These are phyloP conservation scores for Anguilla marmorata DNA, from an alignment of 2,797 vertebrate genomes.

Conservation along the genomic window DNA sequence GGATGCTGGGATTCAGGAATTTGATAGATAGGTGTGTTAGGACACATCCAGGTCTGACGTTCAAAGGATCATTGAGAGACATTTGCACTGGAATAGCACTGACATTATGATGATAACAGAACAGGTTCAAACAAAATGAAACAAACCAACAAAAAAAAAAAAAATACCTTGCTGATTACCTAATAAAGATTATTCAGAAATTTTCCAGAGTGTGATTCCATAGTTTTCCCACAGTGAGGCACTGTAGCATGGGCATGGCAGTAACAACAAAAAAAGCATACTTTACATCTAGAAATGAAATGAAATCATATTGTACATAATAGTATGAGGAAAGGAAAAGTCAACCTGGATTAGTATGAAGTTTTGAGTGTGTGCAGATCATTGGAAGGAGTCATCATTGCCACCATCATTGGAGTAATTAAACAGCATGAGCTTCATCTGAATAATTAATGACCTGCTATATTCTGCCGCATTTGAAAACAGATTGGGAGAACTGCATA, in stretches of 20 bases:
- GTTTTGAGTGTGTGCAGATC: slow-evolving; percentile 4
- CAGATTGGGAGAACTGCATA: background rate
- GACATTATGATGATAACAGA: background rate
- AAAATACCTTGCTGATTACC: background rate
- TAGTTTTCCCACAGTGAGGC: background rate
- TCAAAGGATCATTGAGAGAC: background rate
- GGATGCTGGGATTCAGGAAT: background rate
- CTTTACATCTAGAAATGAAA: background rate
- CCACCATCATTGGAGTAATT: slow-evolving; percentile 11
- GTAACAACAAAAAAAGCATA: background rate
- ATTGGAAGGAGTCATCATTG: slow-evolving; percentile 5
- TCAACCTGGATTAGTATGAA: background rate
- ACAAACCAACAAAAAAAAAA: background rate
- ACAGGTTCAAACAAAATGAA: background rate
- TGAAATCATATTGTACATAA: background rate
- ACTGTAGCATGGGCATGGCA: background rate
- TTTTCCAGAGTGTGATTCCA: background rate
- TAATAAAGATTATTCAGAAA: no score
- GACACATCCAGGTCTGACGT: background rate
- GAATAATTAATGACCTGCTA: slow-evolving; percentile 14
- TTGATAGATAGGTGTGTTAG: slow-evolving; percentile 5
- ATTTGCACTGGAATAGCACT: background rate
- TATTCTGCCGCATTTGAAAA: background rate
- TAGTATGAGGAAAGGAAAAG: background rate
- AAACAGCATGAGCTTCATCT: slow-evolving; percentile 17